Base-by-base conservation (phyloP, 92 coral and sea anemone species). In the Scolanthus callimorphus region DNA sequence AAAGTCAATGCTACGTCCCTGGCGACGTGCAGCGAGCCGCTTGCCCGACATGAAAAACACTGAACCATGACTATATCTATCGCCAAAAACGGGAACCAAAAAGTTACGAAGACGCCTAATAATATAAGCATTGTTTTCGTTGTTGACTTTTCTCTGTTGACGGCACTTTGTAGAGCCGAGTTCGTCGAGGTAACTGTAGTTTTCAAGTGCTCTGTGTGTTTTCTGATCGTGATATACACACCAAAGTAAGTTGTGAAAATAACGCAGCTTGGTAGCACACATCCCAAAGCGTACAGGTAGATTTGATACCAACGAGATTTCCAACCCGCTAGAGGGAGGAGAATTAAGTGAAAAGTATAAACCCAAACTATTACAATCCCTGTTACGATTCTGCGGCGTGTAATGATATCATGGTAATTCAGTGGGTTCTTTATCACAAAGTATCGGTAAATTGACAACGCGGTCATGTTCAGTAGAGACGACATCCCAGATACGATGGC, bases 111-210 rank as follows among this genome's bases (percentile, higher is more conserved):
- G 1, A 87, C 81, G 0, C 67, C 62, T 13, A 87, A 62, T 2
- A 87, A 68, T 30, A 87, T 60, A 9, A 83, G 48, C 95, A 87
- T 87, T 1, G 95, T 87, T 44, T 87, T 87, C 2, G 90, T 82
- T 4, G 95, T 87, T 3, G 95, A 71, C 54, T 82, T 87, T 20
- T 87, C 95, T 59, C 95, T 67, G 11, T 58, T 68, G 8, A 87
- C 49, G 2, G 95, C 95, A 49, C 71, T 69, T 39, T 72, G 75
- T 4, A 87, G 77, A 23, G 77, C 85, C 27, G 52, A 55, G 60
- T 73, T 77, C 47, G 69, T 74, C 20, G 71, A 51, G 2, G 31
- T 46, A 12, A 53, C 57, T n/a, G 75, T 84, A 31, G 70, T 77
- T 43, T 44, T 55, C 2, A 87, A 59, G 13, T 79, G 57, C 23